Percentiles rank a stretch among this genome's conserved stretches.
These are phyloP conservation scores for Helarctos malayanus DNA, from an alignment of 2,797 vertebrate species.

Conservation along the genomic window DNA sequence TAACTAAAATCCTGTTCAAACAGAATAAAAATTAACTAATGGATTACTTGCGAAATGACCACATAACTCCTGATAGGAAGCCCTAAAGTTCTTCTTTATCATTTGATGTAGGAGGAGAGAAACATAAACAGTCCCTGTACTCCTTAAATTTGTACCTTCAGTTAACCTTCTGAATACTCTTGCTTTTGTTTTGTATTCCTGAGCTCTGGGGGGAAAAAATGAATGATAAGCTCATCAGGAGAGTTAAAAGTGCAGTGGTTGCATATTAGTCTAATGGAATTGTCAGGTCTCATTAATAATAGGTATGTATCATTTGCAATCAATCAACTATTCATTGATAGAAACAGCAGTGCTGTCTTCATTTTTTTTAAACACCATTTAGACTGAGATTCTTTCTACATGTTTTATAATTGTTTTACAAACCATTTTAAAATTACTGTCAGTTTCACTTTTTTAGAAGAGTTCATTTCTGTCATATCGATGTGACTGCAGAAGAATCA, in stretches of 20 bases:
- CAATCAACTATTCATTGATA: conserved; percentile 65
- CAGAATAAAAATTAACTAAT: conserved; percentile 44
- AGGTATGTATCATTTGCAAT: conserved; percentile 62
- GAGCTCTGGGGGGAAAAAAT: background rate
- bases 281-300: conserved; percentile 72
- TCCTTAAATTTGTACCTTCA: conserved; percentile 29
- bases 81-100: background rate
- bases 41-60: background rate
- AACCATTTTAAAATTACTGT: conserved; percentile 58
- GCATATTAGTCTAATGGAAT: conserved; percentile 66
- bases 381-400: background rate
- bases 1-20: conserved; percentile 46
- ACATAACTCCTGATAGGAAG: background rate
- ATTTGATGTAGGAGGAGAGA: background rate
- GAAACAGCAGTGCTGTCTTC: conserved; percentile 59
- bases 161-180: conserved; percentile 65
- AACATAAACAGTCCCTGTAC: background rate
- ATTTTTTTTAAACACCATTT: conserved; percentile 37
- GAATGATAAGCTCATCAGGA: conserved; percentile 68
- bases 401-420: conserved; percentile 65
- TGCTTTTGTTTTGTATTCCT: conserved; percentile 18
- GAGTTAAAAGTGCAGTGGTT: conserved; percentile 63
- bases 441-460: conserved; percentile 26
- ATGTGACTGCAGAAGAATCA: background rate
- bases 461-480: conserved; percentile 43